Evolutionary conservation across 2,888 invertebrate species (phyloP).

Genomic region (Caenorhabditis afra): DNA sequence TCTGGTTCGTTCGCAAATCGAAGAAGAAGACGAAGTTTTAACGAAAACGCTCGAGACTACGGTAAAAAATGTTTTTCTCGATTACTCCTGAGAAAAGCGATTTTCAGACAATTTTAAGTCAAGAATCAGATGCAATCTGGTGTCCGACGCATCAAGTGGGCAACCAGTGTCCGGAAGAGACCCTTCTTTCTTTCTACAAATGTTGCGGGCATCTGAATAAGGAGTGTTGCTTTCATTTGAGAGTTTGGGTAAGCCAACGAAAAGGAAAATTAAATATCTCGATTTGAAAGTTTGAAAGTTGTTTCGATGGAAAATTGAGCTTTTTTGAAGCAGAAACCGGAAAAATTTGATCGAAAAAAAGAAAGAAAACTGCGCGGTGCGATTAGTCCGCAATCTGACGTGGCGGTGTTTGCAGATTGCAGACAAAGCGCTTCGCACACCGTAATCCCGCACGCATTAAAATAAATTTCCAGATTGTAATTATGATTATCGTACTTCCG

Average conservation of each 20-base stretch:
- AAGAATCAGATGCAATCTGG: constrained; percentile 48
- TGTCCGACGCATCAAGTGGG: constrained; percentile 53
- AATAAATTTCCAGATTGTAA: constrained; percentile 42
- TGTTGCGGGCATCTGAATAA: constrained; percentile 63
- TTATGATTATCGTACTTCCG: constrained; percentile 59
- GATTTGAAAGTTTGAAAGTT: constrained; percentile 2
- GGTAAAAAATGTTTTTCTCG: background rate
- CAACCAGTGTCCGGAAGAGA: constrained; percentile 49
- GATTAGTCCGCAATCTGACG: no score
- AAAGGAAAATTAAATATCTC: no score
- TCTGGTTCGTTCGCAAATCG: background rate
- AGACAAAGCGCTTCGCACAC: no score
- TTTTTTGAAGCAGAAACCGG: background rate
- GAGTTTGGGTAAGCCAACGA: constrained; percentile 55
- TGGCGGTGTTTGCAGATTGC: background rate
- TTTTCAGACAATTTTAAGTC: constrained; percentile 1
- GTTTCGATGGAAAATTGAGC: background rate
- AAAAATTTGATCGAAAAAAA: constrained; percentile 2
- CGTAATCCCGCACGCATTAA: background rate
- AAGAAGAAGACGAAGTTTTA: background rate
- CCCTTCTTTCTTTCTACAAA: constrained; percentile 55
- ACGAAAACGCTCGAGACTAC: constrained; percentile 15
- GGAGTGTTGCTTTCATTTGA: constrained; percentile 60
- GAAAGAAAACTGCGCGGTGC: no score
- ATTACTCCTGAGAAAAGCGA: no score